Evolutionary conservation across 2,888 invertebrate species (phyloP), one percentile per base, ranked within the genome.

Genomic region (Beris morrisii): DNA sequence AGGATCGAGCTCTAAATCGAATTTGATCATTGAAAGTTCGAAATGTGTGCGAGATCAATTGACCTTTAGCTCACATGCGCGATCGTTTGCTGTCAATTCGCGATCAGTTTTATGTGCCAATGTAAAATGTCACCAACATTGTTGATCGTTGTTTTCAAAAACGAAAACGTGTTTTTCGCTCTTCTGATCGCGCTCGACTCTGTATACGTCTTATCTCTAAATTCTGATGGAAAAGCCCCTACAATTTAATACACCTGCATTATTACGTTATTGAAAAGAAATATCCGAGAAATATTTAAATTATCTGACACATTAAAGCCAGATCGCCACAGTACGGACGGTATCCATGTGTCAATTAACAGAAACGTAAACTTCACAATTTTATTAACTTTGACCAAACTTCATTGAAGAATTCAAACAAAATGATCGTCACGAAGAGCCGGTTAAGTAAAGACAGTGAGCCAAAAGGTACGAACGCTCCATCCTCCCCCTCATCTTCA

Each of bases 331-430:
- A 32, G 61, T 50, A 50, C 11, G 61, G 61, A 61, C 61, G 50
- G 61, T 30, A 45, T 50, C 50, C 61, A 61, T 50, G 61, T 38
- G 61, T 61, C 61, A 61, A 61, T 61, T 61, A 61, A 61, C 38
- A 50, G 28, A 12, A 32, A 32, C 50, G 61, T 61, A 61, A 61
- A 58, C 50, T 30, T 31, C 61, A 38, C 38, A 61, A 61, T 61
- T 61, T 61, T 61, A 61, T 61, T 61, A 38, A 45, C 38, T 61
- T 38, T 5, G 61, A 46, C 11, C 22, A 48, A 61, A 30, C 61
- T 61, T 46, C 61, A 61, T 61, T 61, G 61, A 61, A 61, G 32
- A 50, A 28, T 32, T 38, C 31, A 59, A 50, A 59, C 48, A 50
- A 59, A 50, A 48, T 59, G 31, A 11, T 59, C 31, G 59, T 59